Base-by-base conservation (phyloP, 1,140 invertebrate species). In the Ridgeia piscesae region DNA sequence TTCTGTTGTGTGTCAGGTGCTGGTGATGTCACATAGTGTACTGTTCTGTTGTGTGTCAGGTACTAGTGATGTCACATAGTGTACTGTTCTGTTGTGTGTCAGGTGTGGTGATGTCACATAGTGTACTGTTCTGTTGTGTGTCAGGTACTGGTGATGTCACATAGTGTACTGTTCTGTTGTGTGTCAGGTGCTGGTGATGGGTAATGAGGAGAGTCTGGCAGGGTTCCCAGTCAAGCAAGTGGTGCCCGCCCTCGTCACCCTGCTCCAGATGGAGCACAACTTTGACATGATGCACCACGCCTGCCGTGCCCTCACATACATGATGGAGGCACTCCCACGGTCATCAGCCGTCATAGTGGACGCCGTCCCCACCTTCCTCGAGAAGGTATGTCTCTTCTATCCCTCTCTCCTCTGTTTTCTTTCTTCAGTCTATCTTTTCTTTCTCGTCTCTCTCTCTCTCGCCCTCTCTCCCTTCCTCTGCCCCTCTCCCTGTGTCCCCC, bases 281-380 rank as follows among this genome's bases (percentile, higher is more conserved):
- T 99, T 99, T 96, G 99, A 99, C 96, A 99, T 99, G 97, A 99
- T 99, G 99, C 99, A 99, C 95, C 98, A 99, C 96, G 99, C 99
- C 0, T 99, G 99, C 96, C 97, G 99, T 90, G 99, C 99, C 11
- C 97, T 99, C 21, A 99, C 99, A 0, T 99, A 99, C 95, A 99
- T 99, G 99, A 98, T 99, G 97, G 99, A 99, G 96, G 99, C 99
- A 4, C 95, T 99, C 91, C 99, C 99, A 0, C 97, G 99, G 77
- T 99, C 99, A 27, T 99, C 99, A 35, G 98, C 98, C 33, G 98
- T 99, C 33, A 98, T 99, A 17, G 98, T 99, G 2, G 98, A 99
- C 94, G 99, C 99, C 33, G 98, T 99, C 42, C 99, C 99, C 4
- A 98, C 98, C 34, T 96, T 96, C 90, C 91, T 96, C 33, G 96